phyloP scores from a whole-genome alignment of 2,888 invertebrate species.

The Nudaria mundana region DNA sequence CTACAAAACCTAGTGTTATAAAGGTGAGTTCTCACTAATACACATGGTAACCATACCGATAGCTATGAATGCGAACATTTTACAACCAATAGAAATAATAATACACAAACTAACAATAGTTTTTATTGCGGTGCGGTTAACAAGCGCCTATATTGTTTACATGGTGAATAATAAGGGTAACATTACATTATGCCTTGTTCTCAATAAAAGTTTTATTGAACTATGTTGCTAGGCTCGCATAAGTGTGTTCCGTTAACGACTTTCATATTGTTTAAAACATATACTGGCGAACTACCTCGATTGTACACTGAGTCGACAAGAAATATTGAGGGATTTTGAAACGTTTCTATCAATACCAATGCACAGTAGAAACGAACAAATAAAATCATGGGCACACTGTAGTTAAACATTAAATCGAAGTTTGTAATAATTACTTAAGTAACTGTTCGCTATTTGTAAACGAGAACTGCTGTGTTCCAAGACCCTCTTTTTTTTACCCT shows the following conservation, averaged over 20 bases:
- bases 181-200: conserved; percentile 39
- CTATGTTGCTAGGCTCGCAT: conserved; percentile 23
- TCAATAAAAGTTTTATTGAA: conserved; percentile 39
- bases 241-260: conserved; percentile 27
- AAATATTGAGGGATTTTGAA: conserved; percentile 5
- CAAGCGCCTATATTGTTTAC: conserved; percentile 45
- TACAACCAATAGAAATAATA: conserved; percentile 38
- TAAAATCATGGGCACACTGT: no score
- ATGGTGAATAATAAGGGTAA: conserved; percentile 44
- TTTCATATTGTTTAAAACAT: conserved; percentile 27
- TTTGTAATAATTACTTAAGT: no score
- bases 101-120: conserved; percentile 35
- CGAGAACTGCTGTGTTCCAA: no score
- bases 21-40: no score
- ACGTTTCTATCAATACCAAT: no score
- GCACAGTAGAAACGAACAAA: no score
- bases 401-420: no score
- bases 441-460: no score
- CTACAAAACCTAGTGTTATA: no score
- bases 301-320: conserved; percentile 9
- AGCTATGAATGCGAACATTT: conserved; percentile 28
- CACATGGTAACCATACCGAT: no score
- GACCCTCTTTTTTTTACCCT: no score
- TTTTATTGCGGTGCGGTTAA: conserved; percentile 41
- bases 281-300: conserved; percentile 14